Base-by-base conservation (phyloP, 2,113 vertebrate genomes). In the Raja brachyura region DNA sequence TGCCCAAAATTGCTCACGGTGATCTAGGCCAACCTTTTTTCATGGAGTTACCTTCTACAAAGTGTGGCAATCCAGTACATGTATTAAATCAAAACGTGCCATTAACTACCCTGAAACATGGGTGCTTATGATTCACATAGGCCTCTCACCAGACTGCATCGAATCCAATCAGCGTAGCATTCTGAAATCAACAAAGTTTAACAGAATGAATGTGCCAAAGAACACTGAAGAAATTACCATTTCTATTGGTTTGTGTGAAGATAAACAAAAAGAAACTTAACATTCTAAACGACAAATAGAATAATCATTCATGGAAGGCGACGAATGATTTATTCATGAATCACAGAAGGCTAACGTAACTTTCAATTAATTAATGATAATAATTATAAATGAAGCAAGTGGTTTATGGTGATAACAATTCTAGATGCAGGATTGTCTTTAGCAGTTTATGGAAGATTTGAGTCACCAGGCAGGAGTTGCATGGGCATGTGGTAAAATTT, bases 261-360 rank as follows among this genome's bases (percentile, higher is more conserved):
- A 77, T 77, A 77, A 77, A 77, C n/a, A 77, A n/a, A 76, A 31
- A n/a, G 9, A n/a, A 77, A n/a, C n/a, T 77, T 79, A 79, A 79
- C 33, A 79, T 79, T 33, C 4, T 3, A 79, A 68, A 13, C 16
- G 66, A 68, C 66, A 66, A 66, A 68, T 68, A 14, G 16, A 68
- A 16, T 68, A 68, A 68, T 48, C 9, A 68, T 68, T 68, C 7
- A 68, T 68, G 66, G 66, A 11, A 68, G 16, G 66, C 66, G 0
- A 8, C 16, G 66, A 68, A 68, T 68, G 66, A 68, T 16, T 68
- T 16, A 68, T 68, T 68, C 66, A 68, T 68, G 66, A 68, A 68
- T 68, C 16, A 16, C 66, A 16, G 66, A 68, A 68, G 7, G 66
- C 66, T 68, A 68, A 2, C 66, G 16, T 68, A 68, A 68, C 66